A percentile compares a stretch with the other conserved stretches of the same genome.
Evolutionary conservation across 2,113 vertebrate genomes (phyloP).

Genomic region (Hyaena hyaena): DNA sequence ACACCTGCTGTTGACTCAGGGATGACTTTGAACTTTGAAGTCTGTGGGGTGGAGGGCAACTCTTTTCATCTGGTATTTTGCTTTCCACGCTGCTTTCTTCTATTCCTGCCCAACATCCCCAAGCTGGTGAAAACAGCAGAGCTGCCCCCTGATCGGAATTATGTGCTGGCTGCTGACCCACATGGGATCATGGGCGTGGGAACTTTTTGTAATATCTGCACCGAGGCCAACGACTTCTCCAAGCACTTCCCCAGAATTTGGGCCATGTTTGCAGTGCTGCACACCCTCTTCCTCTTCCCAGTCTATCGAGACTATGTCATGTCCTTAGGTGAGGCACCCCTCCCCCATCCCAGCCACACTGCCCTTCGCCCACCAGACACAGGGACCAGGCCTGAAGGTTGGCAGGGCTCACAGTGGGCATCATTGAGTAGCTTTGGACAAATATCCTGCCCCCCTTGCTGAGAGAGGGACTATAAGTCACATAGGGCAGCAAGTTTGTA

Average conservation of each 20-base stretch:
- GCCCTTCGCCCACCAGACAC: not conserved
- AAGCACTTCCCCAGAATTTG: conserved; percentile 85
- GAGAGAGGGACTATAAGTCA: not conserved
- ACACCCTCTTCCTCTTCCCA: conserved; percentile 84
- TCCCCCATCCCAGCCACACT: too few species aligned
- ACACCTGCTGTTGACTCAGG: too few species aligned
- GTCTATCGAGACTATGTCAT: conserved; percentile 87
- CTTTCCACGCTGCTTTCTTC: not conserved
- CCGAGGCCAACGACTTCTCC: conserved; percentile 81
- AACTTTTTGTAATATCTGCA: conserved; percentile 85
- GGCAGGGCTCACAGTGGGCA: not conserved
- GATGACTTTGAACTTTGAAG: not conserved
- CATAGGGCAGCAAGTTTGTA: not conserved
- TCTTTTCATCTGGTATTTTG: not conserved
- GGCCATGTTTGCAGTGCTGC: conserved; percentile 65
- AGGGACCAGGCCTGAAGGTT: not conserved
- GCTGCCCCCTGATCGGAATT: conserved; percentile 87
- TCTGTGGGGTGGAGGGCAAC: not conserved
- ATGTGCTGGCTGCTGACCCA: conserved; percentile 89
- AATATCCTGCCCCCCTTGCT: not conserved
- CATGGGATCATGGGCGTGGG: conserved; percentile 88
- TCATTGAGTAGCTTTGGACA: too few species aligned
- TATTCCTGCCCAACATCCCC: not conserved
- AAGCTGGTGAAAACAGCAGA: conserved; percentile 90
- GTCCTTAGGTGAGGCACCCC: conserved; percentile 76